Percentiles rank a stretch among this genome's conserved stretches.
These are phyloP conservation scores for Xenops minutus DNA, from an alignment of 2,797 vertebrate genomes.

Conservation along the genomic window DNA sequence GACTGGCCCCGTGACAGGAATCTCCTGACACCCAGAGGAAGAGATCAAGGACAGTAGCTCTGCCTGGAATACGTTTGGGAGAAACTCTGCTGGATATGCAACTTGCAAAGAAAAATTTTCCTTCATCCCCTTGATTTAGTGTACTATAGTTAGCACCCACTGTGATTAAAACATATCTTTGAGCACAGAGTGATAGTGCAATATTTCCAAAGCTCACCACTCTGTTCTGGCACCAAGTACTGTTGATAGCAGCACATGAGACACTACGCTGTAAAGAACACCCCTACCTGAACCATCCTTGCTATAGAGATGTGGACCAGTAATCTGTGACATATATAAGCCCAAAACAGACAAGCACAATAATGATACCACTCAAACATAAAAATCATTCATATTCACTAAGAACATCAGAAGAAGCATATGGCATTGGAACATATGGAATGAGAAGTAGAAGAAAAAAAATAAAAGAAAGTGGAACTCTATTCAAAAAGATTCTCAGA, in stretches of 20 bases:
- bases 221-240: not conserved
- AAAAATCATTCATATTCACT: not conserved
- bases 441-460: not conserved
- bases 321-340: not conserved
- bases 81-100: not conserved
- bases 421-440: not conserved
- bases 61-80: not conserved
- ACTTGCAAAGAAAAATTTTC: not conserved
- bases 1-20: not conserved
- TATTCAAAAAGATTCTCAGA: not conserved
- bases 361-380: not conserved
- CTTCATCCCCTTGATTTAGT: not conserved
- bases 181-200: not conserved
- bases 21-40: not conserved
- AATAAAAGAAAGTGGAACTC: not conserved
- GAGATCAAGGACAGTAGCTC: not conserved
- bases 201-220: not conserved
- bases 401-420: not conserved
- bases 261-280: not conserved
- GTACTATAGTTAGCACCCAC: rapidly evolving
- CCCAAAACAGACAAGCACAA: not conserved
- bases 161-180: rapidly evolving
- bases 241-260: not conserved
- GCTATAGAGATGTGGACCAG: not conserved
- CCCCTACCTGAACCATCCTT: not conserved